Evolutionary conservation across 2,888 invertebrate species (phyloP), one percentile per base, ranked within the genome.

Genomic region (Volucella bombylans): DNA sequence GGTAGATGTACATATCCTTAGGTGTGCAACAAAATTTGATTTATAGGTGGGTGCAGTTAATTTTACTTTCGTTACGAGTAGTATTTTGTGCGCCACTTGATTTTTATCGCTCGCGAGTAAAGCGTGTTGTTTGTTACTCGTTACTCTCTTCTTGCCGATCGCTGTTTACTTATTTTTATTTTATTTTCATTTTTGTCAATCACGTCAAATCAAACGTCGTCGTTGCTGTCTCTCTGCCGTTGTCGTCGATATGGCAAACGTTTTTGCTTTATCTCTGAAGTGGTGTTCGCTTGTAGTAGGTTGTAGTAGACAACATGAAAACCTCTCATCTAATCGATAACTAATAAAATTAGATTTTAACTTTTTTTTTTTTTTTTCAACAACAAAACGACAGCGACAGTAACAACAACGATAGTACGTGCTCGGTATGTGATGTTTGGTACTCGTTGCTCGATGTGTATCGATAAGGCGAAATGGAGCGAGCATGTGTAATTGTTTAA

Each of bases 401-500:
- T 43, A 59, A 72, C 41, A 78, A n/a, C 12, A 69, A 54, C 23
- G 49, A 62, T 18, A 8, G 50, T 54, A 67, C 52, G 55, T 52
- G 38, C 38, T n/a, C 73, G 62, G 41, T 55, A 14, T 31, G 31
- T 6, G 6, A 31, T 59, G 57, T 57, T 15, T 39, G 41, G 57
- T 39, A 41, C 52, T 14, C 23, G 50, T 41, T 71, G 59, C 6
- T 31, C 31, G 31, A 38, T 71, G 76, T 57, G 43, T 38, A 47
- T 15, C 54, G 77, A 72, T 78, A 77, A 57, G 31, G 68, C 59
- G 64, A 82, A 77, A 73, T 78, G 72, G 78, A 82, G 55, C 73
- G 68, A 68, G 68, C 61, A 78, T 73, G 82, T 78, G 68, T 72
- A 82, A 82, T 82, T 82, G 77, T 82, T 82, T 72, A 82, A 82